Evolutionary conservation across 2,113 vertebrate species (phyloP).

Genomic region (Bothrops jararaca): DNA sequence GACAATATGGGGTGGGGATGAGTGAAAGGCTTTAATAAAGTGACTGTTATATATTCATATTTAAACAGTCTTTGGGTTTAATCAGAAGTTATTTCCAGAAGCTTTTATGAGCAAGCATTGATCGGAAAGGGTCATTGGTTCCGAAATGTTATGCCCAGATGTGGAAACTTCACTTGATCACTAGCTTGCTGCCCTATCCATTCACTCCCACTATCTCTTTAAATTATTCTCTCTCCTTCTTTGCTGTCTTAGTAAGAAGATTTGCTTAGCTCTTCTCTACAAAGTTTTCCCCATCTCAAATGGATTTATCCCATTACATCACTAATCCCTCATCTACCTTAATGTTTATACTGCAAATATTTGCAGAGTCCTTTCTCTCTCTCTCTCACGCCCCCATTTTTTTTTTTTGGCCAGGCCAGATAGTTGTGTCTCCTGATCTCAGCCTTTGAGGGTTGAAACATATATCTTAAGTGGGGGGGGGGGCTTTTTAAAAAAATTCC

Average conservation of each 20-base stretch:
- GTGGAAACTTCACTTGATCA: not conserved
- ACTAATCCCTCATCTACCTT: not conserved
- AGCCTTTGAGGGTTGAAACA: not conserved
- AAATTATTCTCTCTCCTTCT: not conserved
- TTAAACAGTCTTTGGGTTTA: not conserved
- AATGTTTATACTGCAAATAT: constrained; percentile 22
- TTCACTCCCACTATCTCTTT: not conserved
- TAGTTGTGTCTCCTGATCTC: not conserved
- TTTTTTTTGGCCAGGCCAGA: not conserved
- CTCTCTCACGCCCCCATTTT: not conserved
- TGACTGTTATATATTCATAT: not conserved
- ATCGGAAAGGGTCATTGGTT: not conserved
- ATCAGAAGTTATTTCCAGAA: not conserved
- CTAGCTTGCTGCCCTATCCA: not conserved
- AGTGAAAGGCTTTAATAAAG: not conserved
- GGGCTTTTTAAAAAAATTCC: no score
- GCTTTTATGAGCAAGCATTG: not conserved
- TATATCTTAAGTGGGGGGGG: not conserved
- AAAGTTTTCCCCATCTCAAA: not conserved
- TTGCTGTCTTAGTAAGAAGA: not conserved
- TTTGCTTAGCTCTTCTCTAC: not conserved
- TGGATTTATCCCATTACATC: not conserved
- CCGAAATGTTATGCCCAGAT: not conserved
- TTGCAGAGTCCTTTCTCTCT: not conserved
- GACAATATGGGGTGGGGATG: not conserved